These are phyloP conservation scores for Notolabrus celidotus DNA, from an alignment of 2,797 vertebrate genomes.

Conservation along the genomic window DNA sequence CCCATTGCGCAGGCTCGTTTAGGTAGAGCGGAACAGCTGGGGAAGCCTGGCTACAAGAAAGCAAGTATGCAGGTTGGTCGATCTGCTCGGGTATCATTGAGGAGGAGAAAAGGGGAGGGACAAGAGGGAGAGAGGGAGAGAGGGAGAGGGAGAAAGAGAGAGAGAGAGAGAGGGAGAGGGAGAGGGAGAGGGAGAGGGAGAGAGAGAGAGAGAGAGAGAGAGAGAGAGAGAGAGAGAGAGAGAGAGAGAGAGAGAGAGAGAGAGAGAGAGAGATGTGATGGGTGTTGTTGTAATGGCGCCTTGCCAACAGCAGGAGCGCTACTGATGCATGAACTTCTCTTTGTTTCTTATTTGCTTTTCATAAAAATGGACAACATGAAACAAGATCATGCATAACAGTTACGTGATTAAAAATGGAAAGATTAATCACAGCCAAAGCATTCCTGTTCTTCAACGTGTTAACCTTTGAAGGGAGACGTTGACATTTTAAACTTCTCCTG, in stretches of 20 bases:
- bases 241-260: not conserved
- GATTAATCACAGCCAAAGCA: not conserved
- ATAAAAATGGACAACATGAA: not conserved
- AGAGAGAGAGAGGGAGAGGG: not conserved
- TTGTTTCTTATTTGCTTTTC: not conserved
- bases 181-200: too few species aligned
- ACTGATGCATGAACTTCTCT: not conserved
- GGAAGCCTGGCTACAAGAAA: constrained; percentile 46
- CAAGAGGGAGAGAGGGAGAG: not conserved
- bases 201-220: not conserved
- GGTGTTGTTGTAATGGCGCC: constrained; percentile 60
- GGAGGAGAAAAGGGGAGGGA: constrained; percentile 26
- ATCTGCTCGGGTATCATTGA: constrained; percentile 42
- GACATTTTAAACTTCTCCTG: too few species aligned
- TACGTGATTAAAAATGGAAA: not conserved
- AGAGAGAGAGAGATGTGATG: constrained; percentile 6
- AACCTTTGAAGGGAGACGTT: too few species aligned
- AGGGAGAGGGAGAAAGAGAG: not conserved
- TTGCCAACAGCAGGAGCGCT: constrained; percentile 30
- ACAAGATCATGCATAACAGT: too few species aligned
- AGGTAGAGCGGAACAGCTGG: constrained; percentile 55
- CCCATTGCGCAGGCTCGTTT: constrained; percentile 72
- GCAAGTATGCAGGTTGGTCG: constrained; percentile 52
- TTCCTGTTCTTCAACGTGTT: not conserved
- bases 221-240: not conserved